A percentile compares a stretch with the other conserved stretches of the same genome.
Evolutionary conservation across 1,140 invertebrate genomes (phyloP).

Genomic region (Cotesia typhae): DNA sequence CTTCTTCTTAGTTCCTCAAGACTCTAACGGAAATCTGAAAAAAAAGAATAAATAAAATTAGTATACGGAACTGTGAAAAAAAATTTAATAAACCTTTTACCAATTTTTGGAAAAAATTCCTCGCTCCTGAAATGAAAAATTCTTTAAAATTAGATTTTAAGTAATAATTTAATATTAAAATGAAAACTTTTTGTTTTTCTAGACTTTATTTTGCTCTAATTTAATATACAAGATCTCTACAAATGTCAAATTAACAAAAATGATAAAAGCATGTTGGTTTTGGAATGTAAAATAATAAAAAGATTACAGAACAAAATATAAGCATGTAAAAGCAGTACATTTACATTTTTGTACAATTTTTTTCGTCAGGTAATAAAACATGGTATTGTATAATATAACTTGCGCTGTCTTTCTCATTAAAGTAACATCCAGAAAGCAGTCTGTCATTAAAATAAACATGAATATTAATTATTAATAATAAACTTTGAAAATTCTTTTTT

Average conservation of each 20-base stretch:
- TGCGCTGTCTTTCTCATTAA: no score
- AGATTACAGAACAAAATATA: slow-evolving; percentile 38
- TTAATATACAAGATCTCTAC: slow-evolving; percentile 65
- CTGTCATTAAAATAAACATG: no score
- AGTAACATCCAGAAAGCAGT: no score
- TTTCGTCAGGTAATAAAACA: no score
- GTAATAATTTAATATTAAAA: not conserved
- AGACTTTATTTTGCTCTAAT: slow-evolving; percentile 67
- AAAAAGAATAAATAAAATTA: slow-evolving; percentile 38
- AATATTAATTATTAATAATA: no score
- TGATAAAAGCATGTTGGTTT: slow-evolving; percentile 51
- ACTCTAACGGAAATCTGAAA: slow-evolving; percentile 29
- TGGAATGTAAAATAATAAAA: slow-evolving; percentile 62
- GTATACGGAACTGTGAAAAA: slow-evolving; percentile 32
- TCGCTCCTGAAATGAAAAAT: not conserved
- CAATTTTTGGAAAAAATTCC: not conserved
- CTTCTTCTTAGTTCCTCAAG: not conserved
- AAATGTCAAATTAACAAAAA: slow-evolving; percentile 57
- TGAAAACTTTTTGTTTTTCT: slow-evolving; percentile 59
- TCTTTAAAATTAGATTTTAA: no score
- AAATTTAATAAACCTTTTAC: not conserved
- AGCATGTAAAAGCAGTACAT: slow-evolving; percentile 25
- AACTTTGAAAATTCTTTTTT: no score
- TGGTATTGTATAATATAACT: no score
- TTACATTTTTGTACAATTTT: slow-evolving; percentile 18